phyloP scores from a whole-genome alignment of 2,888 invertebrate genomes.

The Azorinus chamasolen region DNA sequence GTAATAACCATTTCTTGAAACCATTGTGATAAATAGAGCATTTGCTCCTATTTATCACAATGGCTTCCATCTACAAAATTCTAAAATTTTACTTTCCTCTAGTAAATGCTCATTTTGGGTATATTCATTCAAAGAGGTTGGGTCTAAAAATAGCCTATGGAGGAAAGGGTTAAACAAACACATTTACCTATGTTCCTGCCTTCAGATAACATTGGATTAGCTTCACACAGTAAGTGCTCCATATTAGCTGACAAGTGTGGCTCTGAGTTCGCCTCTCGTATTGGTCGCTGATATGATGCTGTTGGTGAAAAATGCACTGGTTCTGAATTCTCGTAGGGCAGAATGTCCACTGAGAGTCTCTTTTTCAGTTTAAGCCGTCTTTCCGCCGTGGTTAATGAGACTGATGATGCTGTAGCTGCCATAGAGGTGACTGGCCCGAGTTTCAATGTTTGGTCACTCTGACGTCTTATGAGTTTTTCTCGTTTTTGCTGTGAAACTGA shows the following conservation, averaged over 20 bases:
- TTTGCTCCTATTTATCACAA: too few species aligned
- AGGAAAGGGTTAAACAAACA: too few species aligned
- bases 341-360: constrained; percentile 79
- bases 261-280: constrained; percentile 80
- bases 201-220: constrained; percentile 75
- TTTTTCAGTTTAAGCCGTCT: constrained; percentile 74
- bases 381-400: constrained; percentile 38
- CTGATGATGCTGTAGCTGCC: constrained; percentile 28
- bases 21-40: too few species aligned
- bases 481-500: constrained; percentile 13
- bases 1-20: too few species aligned
- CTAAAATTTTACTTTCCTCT: too few species aligned
- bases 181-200: constrained; percentile 47
- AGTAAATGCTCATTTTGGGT: too few species aligned
- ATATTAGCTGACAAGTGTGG: constrained; percentile 75
- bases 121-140: too few species aligned
- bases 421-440: not conserved
- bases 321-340: constrained; percentile 66
- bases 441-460: constrained; percentile 57
- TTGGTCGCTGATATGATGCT: constrained; percentile 65
- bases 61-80: too few species aligned
- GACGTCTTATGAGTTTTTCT: constrained; percentile 38
- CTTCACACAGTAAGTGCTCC: constrained; percentile 66
- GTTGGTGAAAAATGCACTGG: constrained; percentile 61
- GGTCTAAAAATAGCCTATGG: too few species aligned